Conservation (phyloP, 1,140 invertebrate genomes). For the Bombus breviceps region DNA sequence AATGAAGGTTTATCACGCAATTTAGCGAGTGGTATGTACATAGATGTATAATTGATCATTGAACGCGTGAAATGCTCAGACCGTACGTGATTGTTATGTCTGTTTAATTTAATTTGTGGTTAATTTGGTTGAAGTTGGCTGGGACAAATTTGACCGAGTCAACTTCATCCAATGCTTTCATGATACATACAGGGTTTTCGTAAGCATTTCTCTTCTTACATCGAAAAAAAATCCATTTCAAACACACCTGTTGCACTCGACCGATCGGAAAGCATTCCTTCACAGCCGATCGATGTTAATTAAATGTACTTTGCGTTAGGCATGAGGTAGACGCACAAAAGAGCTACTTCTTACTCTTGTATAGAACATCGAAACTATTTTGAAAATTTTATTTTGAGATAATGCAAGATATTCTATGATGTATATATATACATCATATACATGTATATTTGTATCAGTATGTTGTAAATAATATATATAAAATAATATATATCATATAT, state of each 20-base stretch:
- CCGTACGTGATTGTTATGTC: neutral
- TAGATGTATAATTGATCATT: slow-evolving; percentile 12
- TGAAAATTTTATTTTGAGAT: neutral
- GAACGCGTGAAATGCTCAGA: neutral
- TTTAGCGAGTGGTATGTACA: neutral
- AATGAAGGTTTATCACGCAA: neutral
- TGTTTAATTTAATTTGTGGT: slow-evolving; percentile 2
- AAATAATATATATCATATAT: no score
- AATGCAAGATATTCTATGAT: no score
- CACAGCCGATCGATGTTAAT: neutral
- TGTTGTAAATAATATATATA: no score
- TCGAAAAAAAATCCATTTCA: neutral
- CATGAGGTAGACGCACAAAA: neutral
- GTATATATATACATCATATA: no score
- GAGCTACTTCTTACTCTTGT: neutral
- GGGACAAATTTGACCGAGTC: neutral
- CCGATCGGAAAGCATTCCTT: neutral
- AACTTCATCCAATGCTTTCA: neutral
- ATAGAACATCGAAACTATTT: neutral
- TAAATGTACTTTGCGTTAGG: neutral
- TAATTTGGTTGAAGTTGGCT: neutral
- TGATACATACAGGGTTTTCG: neutral
- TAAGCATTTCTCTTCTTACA: no score
- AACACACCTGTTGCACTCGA: slow-evolving; percentile 25
- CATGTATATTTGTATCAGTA: neutral